These are phyloP conservation scores for Acrossocheilus wenchowensis DNA, from an alignment of 2,797 vertebrate genomes.

Conservation along the genomic window DNA sequence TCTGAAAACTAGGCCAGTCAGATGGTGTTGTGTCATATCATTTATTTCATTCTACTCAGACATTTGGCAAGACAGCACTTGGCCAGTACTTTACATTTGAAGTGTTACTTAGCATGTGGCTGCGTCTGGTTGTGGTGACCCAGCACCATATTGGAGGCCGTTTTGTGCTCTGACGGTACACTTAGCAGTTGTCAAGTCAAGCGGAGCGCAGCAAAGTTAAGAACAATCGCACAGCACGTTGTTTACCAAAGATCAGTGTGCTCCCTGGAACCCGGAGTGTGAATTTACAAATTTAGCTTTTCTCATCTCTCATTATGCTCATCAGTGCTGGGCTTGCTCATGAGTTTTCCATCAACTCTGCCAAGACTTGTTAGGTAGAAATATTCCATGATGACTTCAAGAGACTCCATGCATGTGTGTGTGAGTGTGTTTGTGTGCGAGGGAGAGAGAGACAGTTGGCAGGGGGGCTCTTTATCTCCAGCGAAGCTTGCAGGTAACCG, in stretches of 20 bases:
- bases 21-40: constrained; percentile 22
- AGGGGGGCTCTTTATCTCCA: constrained; percentile 24
- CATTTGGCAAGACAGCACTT: constrained; percentile 27
- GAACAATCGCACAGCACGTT: constrained; percentile 40
- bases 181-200: constrained; percentile 27
- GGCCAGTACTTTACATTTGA: constrained; percentile 20
- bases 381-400: constrained; percentile 42
- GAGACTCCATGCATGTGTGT: not conserved
- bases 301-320: constrained; percentile 41
- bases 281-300: constrained; percentile 43
- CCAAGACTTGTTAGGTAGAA: constrained; percentile 43
- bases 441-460: not conserved
- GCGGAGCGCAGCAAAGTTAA: constrained; percentile 44
- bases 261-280: constrained; percentile 29
- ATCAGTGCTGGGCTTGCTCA: constrained; percentile 43
- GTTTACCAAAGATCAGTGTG: constrained; percentile 38
- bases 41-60: constrained; percentile 1
- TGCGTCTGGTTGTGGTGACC: constrained; percentile 18
- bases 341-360: constrained; percentile 37
- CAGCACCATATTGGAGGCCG: constrained; percentile 3
- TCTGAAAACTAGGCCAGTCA: constrained; percentile 18
- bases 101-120: constrained; percentile 18
- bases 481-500: constrained; percentile 36
- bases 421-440: constrained; percentile 7
- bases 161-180: not conserved